Conservation (phyloP, 2,888 invertebrate species). For the Hybos culiciformis region DNA sequence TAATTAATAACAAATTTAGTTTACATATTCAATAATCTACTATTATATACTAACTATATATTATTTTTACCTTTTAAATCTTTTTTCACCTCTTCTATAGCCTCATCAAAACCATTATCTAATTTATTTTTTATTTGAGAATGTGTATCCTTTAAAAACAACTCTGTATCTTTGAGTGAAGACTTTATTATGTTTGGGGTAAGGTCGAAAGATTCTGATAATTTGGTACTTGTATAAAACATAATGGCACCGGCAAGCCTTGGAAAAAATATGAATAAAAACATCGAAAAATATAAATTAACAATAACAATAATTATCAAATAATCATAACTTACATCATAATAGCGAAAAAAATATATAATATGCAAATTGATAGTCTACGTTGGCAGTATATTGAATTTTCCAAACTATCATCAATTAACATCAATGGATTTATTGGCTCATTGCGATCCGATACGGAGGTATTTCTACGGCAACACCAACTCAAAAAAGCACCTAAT, state of each 20-base stretch:
- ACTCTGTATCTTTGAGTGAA: slow-evolving; percentile 45
- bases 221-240: slow-evolving; percentile 48
- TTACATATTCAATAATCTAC: no score
- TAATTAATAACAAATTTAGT: no score
- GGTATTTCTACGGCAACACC: slow-evolving; percentile 32
- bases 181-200: slow-evolving; percentile 41
- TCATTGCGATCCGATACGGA: slow-evolving; percentile 33
- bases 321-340: slow-evolving; percentile 23
- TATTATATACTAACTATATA: no score
- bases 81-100: slow-evolving; percentile 44
- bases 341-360: slow-evolving; percentile 30
- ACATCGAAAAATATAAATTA: background rate
- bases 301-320: background rate
- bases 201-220: slow-evolving; percentile 41
- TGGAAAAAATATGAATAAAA: background rate
- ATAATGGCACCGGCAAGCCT: slow-evolving; percentile 38
- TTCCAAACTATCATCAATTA: slow-evolving; percentile 28
- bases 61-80: slow-evolving; percentile 55
- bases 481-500: slow-evolving; percentile 46
- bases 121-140: slow-evolving; percentile 45
- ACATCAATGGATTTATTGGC: slow-evolving; percentile 24
- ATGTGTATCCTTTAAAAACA: slow-evolving; percentile 49
- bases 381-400: slow-evolving; percentile 29
- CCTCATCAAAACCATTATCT: slow-evolving; percentile 44
- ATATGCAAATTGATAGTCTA: slow-evolving; percentile 26